Evolutionary conservation across 2,888 invertebrate species (phyloP), one percentile per base, ranked within the genome.

Genomic region (Melanostoma scalare): DNA sequence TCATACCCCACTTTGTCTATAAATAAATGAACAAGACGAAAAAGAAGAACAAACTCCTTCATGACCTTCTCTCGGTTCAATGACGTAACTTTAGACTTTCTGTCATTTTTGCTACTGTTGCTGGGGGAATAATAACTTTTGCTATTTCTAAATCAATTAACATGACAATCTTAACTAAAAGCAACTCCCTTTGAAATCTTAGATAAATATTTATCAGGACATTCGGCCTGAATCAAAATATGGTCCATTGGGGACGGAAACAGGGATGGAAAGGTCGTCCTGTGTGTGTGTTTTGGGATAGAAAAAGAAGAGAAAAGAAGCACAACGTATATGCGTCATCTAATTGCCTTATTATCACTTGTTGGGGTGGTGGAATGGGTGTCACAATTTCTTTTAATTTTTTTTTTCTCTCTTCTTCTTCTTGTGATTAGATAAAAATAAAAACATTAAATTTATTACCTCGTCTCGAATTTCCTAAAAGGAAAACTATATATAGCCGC

Each of bases 291-390:
- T 20, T 6, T 6, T 20, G 42, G 48, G 6, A 10, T 10, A 8
- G 20, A 10, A 31, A 2, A 2, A n/a, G n/a, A 20, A 10, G 35
- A 36, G 3, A 53, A 61, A 65, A 63, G 3, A 9, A 40, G 36
- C 44, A 30, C 46, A 38, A 56, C 55, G 52, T 20, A 20, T 53
- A 36, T 69, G 69, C 76, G 76, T 76, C 76, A 76, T 63, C 55
- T 76, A 76, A 76, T 76, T 69, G 61, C 55, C 61, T 69, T 69
- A 76, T 76, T 76, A 69, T 76, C 69, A 68, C 68, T 61, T 69
- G 76, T n/a, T 40, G 10, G 10, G 35, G 20, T 4, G 36, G 6
- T 30, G 31, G 69, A 44, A 46, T 61, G 40, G 69, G 55, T 60
- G 44, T 53, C 52, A 33, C 33, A 42, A 36, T 46, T 53, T 33